These are phyloP conservation scores for Osmerus mordax DNA, from an alignment of 2,113 vertebrate genomes.

Conservation along the genomic window DNA sequence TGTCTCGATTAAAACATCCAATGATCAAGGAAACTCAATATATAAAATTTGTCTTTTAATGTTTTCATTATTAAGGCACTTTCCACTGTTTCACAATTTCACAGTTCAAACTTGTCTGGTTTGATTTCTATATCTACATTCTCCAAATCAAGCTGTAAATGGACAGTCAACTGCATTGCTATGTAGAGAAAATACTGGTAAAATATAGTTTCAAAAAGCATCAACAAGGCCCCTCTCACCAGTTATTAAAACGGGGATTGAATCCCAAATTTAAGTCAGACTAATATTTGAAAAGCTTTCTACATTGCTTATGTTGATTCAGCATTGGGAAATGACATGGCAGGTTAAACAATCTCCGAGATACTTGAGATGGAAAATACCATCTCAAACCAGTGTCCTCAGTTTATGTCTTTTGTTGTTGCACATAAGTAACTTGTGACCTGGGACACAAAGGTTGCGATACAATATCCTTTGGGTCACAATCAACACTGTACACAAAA, in stretches of 20 bases:
- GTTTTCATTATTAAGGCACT: background rate
- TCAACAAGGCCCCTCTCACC: no score
- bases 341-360: background rate
- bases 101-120: background rate
- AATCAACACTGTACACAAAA: background rate
- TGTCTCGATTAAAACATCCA: no score
- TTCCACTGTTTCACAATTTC: background rate
- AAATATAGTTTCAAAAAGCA: no score
- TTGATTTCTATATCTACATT: background rate
- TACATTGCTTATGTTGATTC: background rate
- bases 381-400: background rate
- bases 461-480: constrained; percentile 1
- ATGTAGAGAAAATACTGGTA: no score
- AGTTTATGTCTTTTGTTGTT: background rate
- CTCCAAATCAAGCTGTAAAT: background rate
- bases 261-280: background rate
- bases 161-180: background rate
- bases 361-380: background rate
- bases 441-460: background rate
- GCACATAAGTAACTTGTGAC: background rate
- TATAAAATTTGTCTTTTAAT: no score
- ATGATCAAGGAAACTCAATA: no score
- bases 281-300: background rate
- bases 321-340: background rate
- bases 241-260: background rate